phyloP scores from a whole-genome alignment of 1,140 invertebrate species.

The Saccostrea echinata region DNA sequence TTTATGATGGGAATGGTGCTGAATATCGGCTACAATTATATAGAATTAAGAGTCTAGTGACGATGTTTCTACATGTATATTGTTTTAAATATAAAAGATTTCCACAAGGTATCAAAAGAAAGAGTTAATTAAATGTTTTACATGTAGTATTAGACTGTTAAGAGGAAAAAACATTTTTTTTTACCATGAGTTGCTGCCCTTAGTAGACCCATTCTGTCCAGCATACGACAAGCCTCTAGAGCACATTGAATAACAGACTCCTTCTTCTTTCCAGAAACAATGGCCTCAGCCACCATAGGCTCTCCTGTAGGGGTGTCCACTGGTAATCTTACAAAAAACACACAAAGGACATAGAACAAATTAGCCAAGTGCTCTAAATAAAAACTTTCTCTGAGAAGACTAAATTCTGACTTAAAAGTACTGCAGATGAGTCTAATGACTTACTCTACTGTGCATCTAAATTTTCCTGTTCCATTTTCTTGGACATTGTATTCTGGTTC shows the following conservation, averaged over 20 bases:
- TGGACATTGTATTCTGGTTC: constrained; percentile 76
- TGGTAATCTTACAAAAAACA: constrained; percentile 84
- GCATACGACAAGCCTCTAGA: constrained; percentile 94
- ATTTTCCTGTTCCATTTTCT: constrained; percentile 73
- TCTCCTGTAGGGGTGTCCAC: constrained; percentile 88
- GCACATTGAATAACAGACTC: constrained; percentile 96
- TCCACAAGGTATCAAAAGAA: too few relatives aligned
- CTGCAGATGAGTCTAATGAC: constrained; percentile 47
- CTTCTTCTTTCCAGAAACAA: constrained; percentile 95
- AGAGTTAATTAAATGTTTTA: too few relatives aligned
- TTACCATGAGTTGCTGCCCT: constrained; percentile 33
- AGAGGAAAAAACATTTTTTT: too few relatives aligned
- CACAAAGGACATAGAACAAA: background rate
- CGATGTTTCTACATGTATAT: too few relatives aligned
- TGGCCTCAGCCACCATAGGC: constrained; percentile 89
- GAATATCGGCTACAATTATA: too few relatives aligned
- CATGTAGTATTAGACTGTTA: too few relatives aligned
- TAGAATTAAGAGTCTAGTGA: too few relatives aligned
- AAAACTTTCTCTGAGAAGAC: background rate
- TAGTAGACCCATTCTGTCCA: constrained; percentile 32
- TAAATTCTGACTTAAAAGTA: background rate
- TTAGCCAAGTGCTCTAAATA: background rate
- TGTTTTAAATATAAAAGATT: too few relatives aligned
- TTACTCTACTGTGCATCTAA: constrained; percentile 77
- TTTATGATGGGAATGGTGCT: too few relatives aligned